These are phyloP conservation scores for Bombus picipes DNA, from an alignment of 1,140 invertebrate genomes.

Conservation along the genomic window DNA sequence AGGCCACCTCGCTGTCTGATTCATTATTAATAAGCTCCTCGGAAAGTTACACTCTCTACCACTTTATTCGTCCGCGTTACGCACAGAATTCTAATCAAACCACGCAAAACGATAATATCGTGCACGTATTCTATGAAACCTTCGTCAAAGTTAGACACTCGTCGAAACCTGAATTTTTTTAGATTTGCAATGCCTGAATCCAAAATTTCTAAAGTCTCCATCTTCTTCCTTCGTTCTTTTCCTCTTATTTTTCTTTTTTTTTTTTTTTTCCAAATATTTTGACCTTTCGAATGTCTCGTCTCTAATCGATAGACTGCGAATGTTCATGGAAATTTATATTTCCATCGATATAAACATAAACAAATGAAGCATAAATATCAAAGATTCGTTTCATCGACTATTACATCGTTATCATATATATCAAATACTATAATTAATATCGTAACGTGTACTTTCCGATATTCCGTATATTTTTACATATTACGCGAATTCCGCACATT, in stretches of 20 bases:
- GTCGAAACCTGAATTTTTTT: background rate
- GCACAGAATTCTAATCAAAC: background rate
- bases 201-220: no score
- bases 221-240: background rate
- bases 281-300: no score
- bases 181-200: no score
- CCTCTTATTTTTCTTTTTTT: background rate
- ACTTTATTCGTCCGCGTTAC: background rate
- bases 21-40: constrained; percentile 64
- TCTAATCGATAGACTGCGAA: background rate
- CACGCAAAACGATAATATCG: background rate
- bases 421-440: no score
- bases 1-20: constrained; percentile 56
- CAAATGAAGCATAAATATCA: no score
- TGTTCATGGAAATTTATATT: background rate
- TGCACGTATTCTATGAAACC: background rate
- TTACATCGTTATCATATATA: no score
- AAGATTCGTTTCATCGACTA: no score
- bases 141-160: background rate
- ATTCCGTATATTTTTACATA: background rate
- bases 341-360: background rate
- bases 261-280: no score
- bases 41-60: background rate
- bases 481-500: background rate
- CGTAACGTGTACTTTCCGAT: background rate